Conservation (phyloP, 23 tunicate genomes). For the Ascidia mentula region DNA sequence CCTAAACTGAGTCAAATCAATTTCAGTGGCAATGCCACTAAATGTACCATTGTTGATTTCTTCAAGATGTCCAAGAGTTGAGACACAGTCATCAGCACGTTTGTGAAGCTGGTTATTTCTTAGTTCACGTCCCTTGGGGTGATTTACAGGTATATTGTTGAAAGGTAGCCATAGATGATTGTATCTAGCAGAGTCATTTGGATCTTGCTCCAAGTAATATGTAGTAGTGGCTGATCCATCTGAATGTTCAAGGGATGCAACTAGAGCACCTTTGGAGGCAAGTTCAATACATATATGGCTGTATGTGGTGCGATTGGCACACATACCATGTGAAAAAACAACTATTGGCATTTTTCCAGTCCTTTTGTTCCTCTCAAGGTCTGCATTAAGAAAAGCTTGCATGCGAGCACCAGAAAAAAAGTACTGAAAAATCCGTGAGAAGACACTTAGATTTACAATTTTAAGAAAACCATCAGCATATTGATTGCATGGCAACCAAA, state of each 20-base stretch:
- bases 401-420: slow-evolving; percentile 14
- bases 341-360: slow-evolving; percentile 51
- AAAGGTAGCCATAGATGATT: slow-evolving; percentile 19
- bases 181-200: not conserved
- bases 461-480: slow-evolving; percentile 44
- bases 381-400: slow-evolving; percentile 42
- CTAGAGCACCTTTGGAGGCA: slow-evolving; percentile 72
- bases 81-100: slow-evolving; percentile 49
- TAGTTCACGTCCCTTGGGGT: slow-evolving; percentile 35
- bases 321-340: slow-evolving; percentile 70
- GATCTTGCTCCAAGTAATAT: slow-evolving; percentile 23
- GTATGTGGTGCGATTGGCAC: slow-evolving; percentile 32
- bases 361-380: slow-evolving; percentile 20
- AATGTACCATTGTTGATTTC: slow-evolving; percentile 51
- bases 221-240: slow-evolving; percentile 71
- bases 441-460: slow-evolving; percentile 18
- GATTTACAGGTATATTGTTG: slow-evolving; percentile 5
- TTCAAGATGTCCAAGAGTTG: slow-evolving; percentile 28
- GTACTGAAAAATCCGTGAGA: slow-evolving; percentile 33
- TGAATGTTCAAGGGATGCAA: slow-evolving; percentile 78
- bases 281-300: slow-evolving; percentile 49
- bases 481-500: slow-evolving; percentile 36
- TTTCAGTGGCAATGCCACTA: slow-evolving; percentile 15
- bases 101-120: slow-evolving; percentile 62
- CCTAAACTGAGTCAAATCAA: slow-evolving; percentile 39